These are phyloP conservation scores for Etheostoma cragini DNA, from an alignment of 2,113 vertebrate species.

Conservation along the genomic window DNA sequence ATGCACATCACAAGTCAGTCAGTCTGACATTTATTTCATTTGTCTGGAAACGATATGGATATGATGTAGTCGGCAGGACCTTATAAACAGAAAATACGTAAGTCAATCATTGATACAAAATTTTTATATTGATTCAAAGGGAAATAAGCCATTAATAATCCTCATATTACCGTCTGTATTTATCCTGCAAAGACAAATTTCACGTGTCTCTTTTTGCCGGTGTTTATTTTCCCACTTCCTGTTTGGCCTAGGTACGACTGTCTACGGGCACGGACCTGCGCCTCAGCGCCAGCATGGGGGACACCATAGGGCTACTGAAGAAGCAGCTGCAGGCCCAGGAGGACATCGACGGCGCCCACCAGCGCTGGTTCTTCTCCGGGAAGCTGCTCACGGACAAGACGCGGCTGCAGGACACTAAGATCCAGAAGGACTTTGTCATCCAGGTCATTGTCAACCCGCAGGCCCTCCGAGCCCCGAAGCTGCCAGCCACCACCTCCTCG, in stretches of 20 bases:
- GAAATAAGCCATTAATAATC: no score
- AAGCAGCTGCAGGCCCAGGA: conserved; percentile 95
- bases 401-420: conserved; percentile 96
- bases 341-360: conserved; percentile 90
- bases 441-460: conserved; percentile 98
- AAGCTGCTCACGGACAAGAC: conserved; percentile 97
- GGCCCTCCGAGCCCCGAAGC: conserved; percentile 68
- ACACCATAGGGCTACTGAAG: conserved; percentile 95
- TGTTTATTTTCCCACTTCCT: background rate
- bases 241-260: conserved; percentile 83
- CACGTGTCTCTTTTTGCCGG: background rate
- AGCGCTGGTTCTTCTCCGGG: conserved; percentile 99
- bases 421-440: conserved; percentile 99
- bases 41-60: no score
- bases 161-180: background rate
- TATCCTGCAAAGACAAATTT: background rate
- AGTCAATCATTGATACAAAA: no score
- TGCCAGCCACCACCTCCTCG: conserved; percentile 55
- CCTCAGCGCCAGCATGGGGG: conserved; percentile 93
- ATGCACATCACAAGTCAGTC: no score
- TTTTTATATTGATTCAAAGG: no score
- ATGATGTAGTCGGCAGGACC: no score
- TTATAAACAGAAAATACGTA: no score
- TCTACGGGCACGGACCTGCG: conserved; percentile 96
- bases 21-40: no score